A percentile compares a stretch with the other conserved stretches of the same genome.
Conservation (phyloP, 2,113 vertebrate species). For the Setophaga coronata region DNA sequence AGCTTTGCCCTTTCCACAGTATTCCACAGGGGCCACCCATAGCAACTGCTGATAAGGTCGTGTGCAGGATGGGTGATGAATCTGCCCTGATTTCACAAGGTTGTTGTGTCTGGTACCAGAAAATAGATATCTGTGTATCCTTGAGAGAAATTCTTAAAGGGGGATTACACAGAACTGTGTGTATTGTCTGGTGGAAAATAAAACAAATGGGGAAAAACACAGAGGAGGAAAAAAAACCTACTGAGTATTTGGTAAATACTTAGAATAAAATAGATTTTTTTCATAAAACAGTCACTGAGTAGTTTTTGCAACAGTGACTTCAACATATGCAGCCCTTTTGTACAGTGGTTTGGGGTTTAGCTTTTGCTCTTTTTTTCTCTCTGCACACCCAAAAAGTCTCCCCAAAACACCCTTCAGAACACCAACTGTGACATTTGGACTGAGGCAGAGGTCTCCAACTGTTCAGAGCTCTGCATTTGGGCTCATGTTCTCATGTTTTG, state of each 20-base stretch:
- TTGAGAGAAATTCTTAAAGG: neutral
- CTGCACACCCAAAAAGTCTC: accelerated
- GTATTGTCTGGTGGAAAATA: neutral
- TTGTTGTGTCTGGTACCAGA: constrained; percentile 10
- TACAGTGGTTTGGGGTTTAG: neutral
- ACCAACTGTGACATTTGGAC: neutral
- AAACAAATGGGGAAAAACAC: neutral
- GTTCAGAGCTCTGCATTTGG: neutral
- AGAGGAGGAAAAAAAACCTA: neutral
- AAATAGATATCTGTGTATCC: neutral
- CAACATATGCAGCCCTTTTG: neutral
- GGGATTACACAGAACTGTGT: neutral
- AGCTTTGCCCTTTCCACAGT: constrained; percentile 53
- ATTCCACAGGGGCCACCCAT: constrained; percentile 24
- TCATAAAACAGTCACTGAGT: neutral
- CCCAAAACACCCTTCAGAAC: neutral
- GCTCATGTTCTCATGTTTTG: neutral
- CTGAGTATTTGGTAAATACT: neutral
- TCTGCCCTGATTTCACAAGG: constrained; percentile 28
- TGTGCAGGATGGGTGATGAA: constrained; percentile 45
- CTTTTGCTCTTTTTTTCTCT: neutral
- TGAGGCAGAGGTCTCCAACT: neutral
- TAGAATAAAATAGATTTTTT: neutral
- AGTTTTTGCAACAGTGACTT: neutral
- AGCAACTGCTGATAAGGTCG: constrained; percentile 61